phyloP scores from a whole-genome alignment of 2,113 vertebrate genomes.

The Plotosus lineatus region DNA sequence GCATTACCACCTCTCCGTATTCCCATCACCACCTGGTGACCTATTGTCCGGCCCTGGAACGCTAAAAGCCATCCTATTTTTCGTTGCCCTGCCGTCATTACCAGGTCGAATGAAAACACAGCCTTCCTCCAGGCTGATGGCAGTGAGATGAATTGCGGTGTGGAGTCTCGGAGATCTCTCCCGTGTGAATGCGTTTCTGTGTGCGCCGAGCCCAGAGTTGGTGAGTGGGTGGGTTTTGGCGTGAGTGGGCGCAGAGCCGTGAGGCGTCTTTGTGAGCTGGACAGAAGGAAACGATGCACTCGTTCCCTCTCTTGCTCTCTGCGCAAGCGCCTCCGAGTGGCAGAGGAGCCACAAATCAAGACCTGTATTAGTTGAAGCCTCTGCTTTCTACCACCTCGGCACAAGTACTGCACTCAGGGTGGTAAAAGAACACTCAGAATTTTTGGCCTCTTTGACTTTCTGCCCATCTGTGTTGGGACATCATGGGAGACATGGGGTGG shows the following conservation, averaged over 20 bases:
- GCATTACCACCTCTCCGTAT: constrained; percentile 29
- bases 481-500: too few species aligned
- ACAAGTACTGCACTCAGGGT: neutral
- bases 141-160: constrained; percentile 36
- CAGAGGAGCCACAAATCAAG: constrained; percentile 17
- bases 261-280: constrained; percentile 38
- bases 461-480: too few species aligned
- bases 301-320: constrained; percentile 7
- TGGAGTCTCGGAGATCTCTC: constrained; percentile 15
- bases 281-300: constrained; percentile 32
- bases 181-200: constrained; percentile 34
- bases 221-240: constrained; percentile 32
- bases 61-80: constrained; percentile 44
- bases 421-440: too few species aligned
- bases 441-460: too few species aligned
- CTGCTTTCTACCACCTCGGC: neutral
- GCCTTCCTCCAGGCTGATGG: constrained; percentile 14
- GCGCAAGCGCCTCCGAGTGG: constrained; percentile 17
- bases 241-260: constrained; percentile 35
- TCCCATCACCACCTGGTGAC: constrained; percentile 42
- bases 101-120: constrained; percentile 40
- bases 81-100: constrained; percentile 29
- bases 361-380: constrained; percentile 23
- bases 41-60: constrained; percentile 4
- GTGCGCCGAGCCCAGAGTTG: constrained; percentile 18